Evolutionary conservation across 2,888 invertebrate species (phyloP).

Genomic region (Drosophila koepferae): DNA sequence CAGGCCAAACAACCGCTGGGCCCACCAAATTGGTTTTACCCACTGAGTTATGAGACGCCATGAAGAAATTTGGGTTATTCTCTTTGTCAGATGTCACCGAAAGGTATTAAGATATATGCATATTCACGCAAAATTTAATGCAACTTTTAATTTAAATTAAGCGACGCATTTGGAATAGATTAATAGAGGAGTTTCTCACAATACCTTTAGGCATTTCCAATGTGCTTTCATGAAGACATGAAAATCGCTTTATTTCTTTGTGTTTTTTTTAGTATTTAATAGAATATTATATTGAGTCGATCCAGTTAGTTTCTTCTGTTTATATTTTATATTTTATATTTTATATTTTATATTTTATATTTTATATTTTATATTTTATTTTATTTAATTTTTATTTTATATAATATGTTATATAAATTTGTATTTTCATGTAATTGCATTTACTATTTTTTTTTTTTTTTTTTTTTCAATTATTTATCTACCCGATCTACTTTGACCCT

Average conservation of each 20-base stretch:
- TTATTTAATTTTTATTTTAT: background rate
- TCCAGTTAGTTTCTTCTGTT: too few species aligned
- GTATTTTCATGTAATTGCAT: too few species aligned
- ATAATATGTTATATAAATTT: background rate
- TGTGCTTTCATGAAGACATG: background rate
- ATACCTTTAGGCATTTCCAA: background rate
- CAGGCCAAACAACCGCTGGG: slow-evolving; percentile 27
- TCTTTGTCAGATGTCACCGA: slow-evolving; percentile 34
- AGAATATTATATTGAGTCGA: too few species aligned
- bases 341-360: too few species aligned
- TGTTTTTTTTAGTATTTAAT: too few species aligned
- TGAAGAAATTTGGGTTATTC: slow-evolving; percentile 46
- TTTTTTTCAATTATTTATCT: too few species aligned
- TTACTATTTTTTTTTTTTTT: too few species aligned
- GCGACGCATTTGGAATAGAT: background rate
- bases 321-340: too few species aligned
- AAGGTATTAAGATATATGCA: slow-evolving; percentile 10
- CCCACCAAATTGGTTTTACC: slow-evolving; percentile 49
- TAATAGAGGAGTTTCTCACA: background rate
- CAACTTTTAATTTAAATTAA: slow-evolving; percentile 17
- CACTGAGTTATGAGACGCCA: slow-evolving; percentile 29
- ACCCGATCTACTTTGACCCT: too few species aligned
- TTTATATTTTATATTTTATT: too few species aligned
- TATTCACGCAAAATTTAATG: slow-evolving; percentile 6
- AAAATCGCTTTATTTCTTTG: background rate